Base-by-base conservation (phyloP, 1,140 invertebrate species). In the Drosophila repleta region DNA sequence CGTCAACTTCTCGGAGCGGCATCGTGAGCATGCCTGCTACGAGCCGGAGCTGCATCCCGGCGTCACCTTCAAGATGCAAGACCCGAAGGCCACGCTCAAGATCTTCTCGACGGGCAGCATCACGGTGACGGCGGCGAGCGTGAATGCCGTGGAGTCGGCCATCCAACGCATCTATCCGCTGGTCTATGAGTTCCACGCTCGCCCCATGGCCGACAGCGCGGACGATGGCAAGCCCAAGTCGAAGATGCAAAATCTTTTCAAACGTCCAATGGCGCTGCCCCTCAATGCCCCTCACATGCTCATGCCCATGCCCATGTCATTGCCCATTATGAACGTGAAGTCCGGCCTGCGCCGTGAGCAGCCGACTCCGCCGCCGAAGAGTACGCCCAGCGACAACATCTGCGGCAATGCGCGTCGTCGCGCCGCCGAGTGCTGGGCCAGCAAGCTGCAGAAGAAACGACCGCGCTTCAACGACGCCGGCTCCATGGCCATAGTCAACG, bases 21-120 rank as follows among this genome's bases (percentile, higher is more conserved):
- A 97, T 90, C 96, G 95, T 92, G 94, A 95, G 81, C 96, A 96
- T 77, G 96, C 85, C 91, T 97, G 96, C 91, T 99, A 99, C 92
- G 98, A 99, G 93, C 98, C 98, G 55, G 98, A 99, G 93, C 93
- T 99, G 56, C 98, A 99, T 94, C 98, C 98, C 64, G 98, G 98
- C 75, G 98, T 98, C 13, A 99, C 98, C 17, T 99, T 97, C 92
- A 97, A 96, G 92, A 93, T 99, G 72, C 96, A 95, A 90, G 94
- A 96, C 82, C 96, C 96, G 73, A 98, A 97, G 93, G 98, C 98
- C 21, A 99, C 98, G 41, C 92, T 99, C 46, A 99, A 99, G 93
- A 98, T 99, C 93, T 99, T 99, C 93, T 98, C 98, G 51, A 99
- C 98, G 35, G 98, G 98, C 77, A 98, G 97, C 93, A 96, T 99